Evolutionary conservation across 2,797 vertebrate species (phyloP).

Genomic region (Anableps anableps): DNA sequence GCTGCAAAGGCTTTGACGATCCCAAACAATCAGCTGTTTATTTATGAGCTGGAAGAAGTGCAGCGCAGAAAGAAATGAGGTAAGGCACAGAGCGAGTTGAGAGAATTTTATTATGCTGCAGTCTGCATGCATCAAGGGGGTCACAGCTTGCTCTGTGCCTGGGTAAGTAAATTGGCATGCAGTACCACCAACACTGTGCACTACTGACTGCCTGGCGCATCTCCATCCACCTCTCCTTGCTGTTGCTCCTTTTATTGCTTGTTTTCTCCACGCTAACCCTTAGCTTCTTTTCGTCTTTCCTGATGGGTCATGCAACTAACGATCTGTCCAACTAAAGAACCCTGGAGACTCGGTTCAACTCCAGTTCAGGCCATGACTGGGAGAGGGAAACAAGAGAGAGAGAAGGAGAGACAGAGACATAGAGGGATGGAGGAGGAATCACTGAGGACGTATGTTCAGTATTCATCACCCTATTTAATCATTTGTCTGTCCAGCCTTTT

Average conservation of each 20-base stretch:
- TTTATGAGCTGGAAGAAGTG: constrained; percentile 54
- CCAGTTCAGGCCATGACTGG: constrained; percentile 77
- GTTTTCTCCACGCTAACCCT: constrained; percentile 56
- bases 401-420: constrained; percentile 29
- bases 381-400: constrained; percentile 51
- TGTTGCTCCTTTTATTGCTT: constrained; percentile 52
- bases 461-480: constrained; percentile 49
- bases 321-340: constrained; percentile 74
- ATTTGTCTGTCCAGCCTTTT: constrained; percentile 47
- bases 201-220: constrained; percentile 49
- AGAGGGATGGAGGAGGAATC: constrained; percentile 30
- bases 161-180: constrained; percentile 69
- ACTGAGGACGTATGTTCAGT: constrained; percentile 36
- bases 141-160: constrained; percentile 58
- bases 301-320: constrained; percentile 80
- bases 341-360: constrained; percentile 77
- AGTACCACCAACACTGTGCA: constrained; percentile 32
- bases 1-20: constrained; percentile 40
- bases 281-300: constrained; percentile 58
- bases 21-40: constrained; percentile 45
- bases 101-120: constrained; percentile 40
- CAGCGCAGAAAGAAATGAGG: constrained; percentile 42
- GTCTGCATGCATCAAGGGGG: constrained; percentile 52
- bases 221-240: constrained; percentile 28
- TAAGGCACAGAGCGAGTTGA: constrained; percentile 41